A percentile compares a stretch with the other conserved stretches of the same genome.
Conservation (phyloP, 2,113 vertebrate genomes). For the Neogobius melanostomus region DNA sequence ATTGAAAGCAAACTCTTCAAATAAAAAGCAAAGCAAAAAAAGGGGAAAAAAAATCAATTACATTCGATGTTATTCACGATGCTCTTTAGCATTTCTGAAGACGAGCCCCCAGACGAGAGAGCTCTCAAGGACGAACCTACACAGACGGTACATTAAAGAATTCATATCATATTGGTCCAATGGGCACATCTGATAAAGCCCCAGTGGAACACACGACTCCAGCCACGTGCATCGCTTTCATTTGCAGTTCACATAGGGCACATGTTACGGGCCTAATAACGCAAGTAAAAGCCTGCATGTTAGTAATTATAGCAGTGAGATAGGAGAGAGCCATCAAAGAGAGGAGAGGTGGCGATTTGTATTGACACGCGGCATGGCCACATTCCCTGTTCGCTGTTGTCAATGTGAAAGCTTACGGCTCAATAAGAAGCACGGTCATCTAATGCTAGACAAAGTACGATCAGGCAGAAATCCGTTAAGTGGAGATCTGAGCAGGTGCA, state of each 20-base stretch:
- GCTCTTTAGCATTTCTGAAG: conserved; percentile 38
- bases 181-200: conserved; percentile 6
- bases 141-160: background rate
- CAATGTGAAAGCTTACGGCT: conserved; percentile 22
- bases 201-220: background rate
- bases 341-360: conserved; percentile 9
- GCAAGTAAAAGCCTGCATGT: conserved; percentile 6
- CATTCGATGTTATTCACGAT: conserved; percentile 34
- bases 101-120: conserved; percentile 3
- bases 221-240: background rate
- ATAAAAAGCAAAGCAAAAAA: conserved; percentile 38
- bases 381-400: conserved; percentile 6
- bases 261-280: conserved; percentile 5
- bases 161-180: conserved; percentile 12
- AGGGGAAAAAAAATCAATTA: conserved; percentile 42
- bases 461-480: conserved; percentile 19
- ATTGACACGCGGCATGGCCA: conserved; percentile 12
- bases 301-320: conserved; percentile 17
- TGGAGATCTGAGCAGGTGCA: background rate
- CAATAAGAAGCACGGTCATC: conserved; percentile 19
- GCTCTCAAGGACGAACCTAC: conserved; percentile 37
- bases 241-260: background rate
- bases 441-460: conserved; percentile 11
- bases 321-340: conserved; percentile 29
- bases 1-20: conserved; percentile 41